Base-by-base conservation (phyloP, 2,797 vertebrate species). In the Knipowitschia caucasica region DNA sequence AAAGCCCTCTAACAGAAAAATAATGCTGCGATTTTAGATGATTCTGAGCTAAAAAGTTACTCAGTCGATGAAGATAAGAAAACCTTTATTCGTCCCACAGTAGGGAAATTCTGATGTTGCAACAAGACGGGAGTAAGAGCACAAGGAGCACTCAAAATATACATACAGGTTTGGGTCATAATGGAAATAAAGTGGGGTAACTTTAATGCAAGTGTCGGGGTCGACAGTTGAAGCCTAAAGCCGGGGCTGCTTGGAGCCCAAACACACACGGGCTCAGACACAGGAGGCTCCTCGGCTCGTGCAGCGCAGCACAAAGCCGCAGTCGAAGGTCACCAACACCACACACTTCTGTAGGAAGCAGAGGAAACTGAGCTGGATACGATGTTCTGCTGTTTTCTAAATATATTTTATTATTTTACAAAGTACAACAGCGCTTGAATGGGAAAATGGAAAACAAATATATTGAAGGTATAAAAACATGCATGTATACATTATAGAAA, bases 311-410 rank as follows among this genome's bases (percentile, higher is more conserved):
- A 7, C 25, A 34, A 50, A 56, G 26, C 40, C 12, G 47, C 14
- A 35, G 43, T 56, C 56, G 56, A 21, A 24, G 44, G 50, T 27
- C 14, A 8, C 21, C 31, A 4, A 12, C 26, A 29, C 36, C 62
- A 17, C 15, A 20, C 27, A 29, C 54, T 31, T 26, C 14, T 55
- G 25, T 15, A 31, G 26, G 17, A 46, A 36, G 17, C 18, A 25
- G 10, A 3, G n/a, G 34, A 35, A 17, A 35, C 14, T n/a, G 1
- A 23, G 4, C 11, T 3, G 21, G 33, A 51, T 11, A 26, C 20
- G 21, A 20, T 3, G 8, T 9, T 36, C 31, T 33, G 12, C 31
- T 33, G 12, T 34, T 14, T 17, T 7, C 1, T 36, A 36, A 18
- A 36, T 1, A n/a, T 8, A 20, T 39, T 39, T 1, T 21, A 21